Evolutionary conservation across 2,888 invertebrate species (phyloP), one percentile per base, ranked within the genome.

Genomic region (Conops quadrifasciatus): DNA sequence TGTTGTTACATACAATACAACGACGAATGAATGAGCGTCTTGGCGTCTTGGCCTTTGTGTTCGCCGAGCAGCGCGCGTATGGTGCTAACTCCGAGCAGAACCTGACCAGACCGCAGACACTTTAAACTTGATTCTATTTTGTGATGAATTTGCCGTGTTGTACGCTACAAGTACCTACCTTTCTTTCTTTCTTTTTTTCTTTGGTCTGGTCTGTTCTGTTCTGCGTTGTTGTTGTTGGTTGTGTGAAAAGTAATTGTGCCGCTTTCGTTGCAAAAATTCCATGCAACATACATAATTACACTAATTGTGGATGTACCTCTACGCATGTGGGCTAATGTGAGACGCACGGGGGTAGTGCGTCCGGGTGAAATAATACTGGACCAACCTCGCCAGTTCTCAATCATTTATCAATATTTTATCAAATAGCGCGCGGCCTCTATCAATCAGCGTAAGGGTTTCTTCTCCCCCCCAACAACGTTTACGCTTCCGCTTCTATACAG

Each of bases 21-120:
- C 71, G 71, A 71, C 71, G 56, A 59, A 62, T 73, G 69, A 73
- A 66, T 71, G 69, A 64, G n/a, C n/a, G n/a, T n/a, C n/a, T n/a
- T 67, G 49, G 63, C n/a, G n/a, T n/a, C n/a, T n/a, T n/a, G n/a
- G 47, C 47, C 51, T 15, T 7, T 19, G n/a, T n/a, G n/a, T 11
- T n/a, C 51, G n/a, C 3, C 49, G n/a, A 19, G n/a, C 11, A 19
- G 51, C 7, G 51, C 51, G 51, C n/a, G 51, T 51, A 51, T 51
- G n/a, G n/a, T 51, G n/a, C 51, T 51, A 19, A 19, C 21, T 56
- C 26, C 36, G 9, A 36, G 5, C 9, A 36, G 36, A 36, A 36
- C 36, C 9, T 36, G 36, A 36, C 36, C n/a, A n/a, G 9, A 36
- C 36, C 58, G 9, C 26, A 58, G 58, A 5, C 21, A 43, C 9